Conservation (phyloP, 2,888 invertebrate species). For the Siphlonurus alternatus region DNA sequence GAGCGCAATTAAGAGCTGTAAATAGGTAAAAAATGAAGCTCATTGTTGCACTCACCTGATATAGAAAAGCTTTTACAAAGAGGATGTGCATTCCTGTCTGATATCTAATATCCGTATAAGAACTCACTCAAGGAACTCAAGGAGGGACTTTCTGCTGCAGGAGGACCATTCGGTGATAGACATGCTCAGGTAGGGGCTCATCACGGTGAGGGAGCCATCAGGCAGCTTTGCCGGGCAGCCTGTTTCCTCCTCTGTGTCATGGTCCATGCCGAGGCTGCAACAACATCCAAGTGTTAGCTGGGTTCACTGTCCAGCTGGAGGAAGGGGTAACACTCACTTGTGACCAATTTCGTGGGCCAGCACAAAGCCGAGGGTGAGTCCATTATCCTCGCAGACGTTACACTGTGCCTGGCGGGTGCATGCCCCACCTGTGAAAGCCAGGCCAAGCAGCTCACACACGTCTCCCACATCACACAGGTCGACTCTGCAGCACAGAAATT, state of each 20-base stretch:
- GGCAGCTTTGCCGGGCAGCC: conserved; percentile 19
- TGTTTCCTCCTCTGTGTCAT: conserved; percentile 20
- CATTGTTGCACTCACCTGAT: too few relatives aligned
- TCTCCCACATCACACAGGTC: conserved; percentile 25
- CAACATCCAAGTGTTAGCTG: background rate
- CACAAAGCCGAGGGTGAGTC: conserved; percentile 35
- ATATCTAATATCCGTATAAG: background rate
- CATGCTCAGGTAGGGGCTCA: conserved; percentile 22
- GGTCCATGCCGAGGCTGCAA: conserved; percentile 22
- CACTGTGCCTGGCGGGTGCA: conserved; percentile 36
- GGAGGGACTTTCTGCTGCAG: conserved; percentile 31
- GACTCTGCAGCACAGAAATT: conserved; percentile 18
- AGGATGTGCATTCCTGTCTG: background rate
- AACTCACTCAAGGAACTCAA: conserved; percentile 35
- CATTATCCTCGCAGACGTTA: conserved; percentile 35
- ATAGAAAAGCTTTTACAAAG: conserved; percentile 12
- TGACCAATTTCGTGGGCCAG: conserved; percentile 41
- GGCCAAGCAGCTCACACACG: conserved; percentile 30
- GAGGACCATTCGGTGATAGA: conserved; percentile 32
- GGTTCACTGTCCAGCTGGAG: background rate
- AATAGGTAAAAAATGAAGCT: too few relatives aligned
- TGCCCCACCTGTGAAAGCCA: conserved; percentile 35
- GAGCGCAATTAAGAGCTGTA: too few relatives aligned
- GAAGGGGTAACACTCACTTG: conserved; percentile 29
- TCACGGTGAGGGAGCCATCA: conserved; percentile 21